Conservation (phyloP, 2,888 invertebrate species). For the Pseudococcus viburni region DNA sequence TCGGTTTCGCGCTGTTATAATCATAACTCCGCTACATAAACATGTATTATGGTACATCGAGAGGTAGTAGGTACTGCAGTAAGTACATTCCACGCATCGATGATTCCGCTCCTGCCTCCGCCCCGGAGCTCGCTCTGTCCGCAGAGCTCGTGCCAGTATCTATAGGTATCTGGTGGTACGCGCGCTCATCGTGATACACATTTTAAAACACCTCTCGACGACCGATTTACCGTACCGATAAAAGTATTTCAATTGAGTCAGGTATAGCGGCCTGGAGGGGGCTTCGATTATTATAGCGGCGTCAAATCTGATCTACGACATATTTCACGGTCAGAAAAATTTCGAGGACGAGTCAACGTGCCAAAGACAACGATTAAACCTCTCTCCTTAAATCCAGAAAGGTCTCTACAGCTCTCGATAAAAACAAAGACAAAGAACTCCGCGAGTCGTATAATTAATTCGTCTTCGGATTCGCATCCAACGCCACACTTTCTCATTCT, state of each 20-base stretch:
- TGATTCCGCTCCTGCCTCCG: not conserved
- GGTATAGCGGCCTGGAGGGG: not conserved
- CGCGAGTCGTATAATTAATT: not conserved
- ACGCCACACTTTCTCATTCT: conserved; percentile 20
- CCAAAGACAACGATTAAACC: not conserved
- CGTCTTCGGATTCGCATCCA: not conserved
- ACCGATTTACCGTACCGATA: conserved; percentile 17
- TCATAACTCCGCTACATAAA: not conserved
- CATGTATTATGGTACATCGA: not conserved
- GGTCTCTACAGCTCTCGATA: not conserved
- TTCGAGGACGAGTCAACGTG: conserved; percentile 11
- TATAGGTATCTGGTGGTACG: not conserved
- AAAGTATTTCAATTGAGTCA: conserved; percentile 22
- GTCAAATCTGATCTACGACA: not conserved
- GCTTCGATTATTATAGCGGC: not conserved
- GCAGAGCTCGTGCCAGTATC: not conserved
- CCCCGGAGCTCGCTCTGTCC: not conserved
- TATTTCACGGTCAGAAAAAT: conserved; percentile 26
- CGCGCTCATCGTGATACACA: conserved; percentile 34
- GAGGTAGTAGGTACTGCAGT: not conserved
- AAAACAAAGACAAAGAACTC: not conserved
- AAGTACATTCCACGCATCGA: conserved; percentile 37
- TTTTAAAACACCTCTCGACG: conserved; percentile 27
- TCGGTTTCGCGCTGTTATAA: conserved; percentile 23
- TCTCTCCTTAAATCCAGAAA: not conserved